A percentile compares a stretch with the other conserved stretches of the same genome.
These are phyloP conservation scores for Meteorus sp. DNA, from an alignment of 1,140 invertebrate species.

Conservation along the genomic window DNA sequence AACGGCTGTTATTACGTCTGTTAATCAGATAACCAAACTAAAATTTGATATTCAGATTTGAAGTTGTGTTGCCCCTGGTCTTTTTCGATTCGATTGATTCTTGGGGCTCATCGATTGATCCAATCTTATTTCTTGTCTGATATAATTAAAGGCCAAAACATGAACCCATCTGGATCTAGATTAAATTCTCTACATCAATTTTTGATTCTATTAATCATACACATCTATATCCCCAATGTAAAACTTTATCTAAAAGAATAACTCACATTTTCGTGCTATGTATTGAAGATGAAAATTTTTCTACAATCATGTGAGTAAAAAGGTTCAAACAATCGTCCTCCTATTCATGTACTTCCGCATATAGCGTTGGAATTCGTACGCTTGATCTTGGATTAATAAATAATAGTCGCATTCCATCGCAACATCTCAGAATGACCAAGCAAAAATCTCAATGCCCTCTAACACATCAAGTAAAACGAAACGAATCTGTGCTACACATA, in stretches of 20 bases:
- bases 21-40: constrained; percentile 16
- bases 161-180: constrained; percentile 8
- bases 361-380: constrained; percentile 40
- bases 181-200: neutral
- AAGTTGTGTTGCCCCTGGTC: constrained; percentile 14
- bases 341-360: constrained; percentile 43
- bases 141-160: constrained; percentile 3
- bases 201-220: constrained; percentile 6
- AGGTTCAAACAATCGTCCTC: too few relatives aligned
- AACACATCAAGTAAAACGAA: constrained; percentile 44
- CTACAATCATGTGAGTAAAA: too few relatives aligned
- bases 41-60: constrained; percentile 27
- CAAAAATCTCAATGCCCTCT: constrained; percentile 36
- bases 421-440: constrained; percentile 39
- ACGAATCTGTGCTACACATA: neutral
- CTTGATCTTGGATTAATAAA: constrained; percentile 46
- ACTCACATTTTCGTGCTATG: too few relatives aligned
- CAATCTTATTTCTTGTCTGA: neutral
- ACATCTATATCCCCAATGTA: too few relatives aligned
- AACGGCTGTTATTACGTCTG: neutral
- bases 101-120: constrained; percentile 12
- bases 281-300: too few relatives aligned
- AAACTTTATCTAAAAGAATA: too few relatives aligned
- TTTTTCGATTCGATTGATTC: constrained; percentile 26
- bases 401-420: constrained; percentile 5